These are phyloP conservation scores for Reinhardtius hippoglossoides DNA, from an alignment of 2,113 vertebrate species.

Conservation along the genomic window DNA sequence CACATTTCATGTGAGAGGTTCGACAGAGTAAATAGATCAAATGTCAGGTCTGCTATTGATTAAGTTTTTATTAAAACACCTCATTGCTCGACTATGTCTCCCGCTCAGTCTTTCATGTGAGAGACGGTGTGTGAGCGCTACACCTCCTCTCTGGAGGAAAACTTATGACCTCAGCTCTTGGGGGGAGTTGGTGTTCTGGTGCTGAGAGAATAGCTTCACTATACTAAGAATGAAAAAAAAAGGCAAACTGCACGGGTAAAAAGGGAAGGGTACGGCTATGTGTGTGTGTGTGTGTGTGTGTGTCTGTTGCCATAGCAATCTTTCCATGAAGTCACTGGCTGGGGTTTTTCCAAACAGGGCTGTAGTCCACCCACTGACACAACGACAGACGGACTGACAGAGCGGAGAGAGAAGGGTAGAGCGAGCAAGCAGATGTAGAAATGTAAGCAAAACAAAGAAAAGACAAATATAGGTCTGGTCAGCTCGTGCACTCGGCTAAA, in stretches of 20 bases:
- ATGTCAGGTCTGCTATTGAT: constrained; percentile 49
- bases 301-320: constrained; percentile 77
- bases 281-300: constrained; percentile 61
- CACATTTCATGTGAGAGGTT: constrained; percentile 39
- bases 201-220: constrained; percentile 40
- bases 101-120: constrained; percentile 26
- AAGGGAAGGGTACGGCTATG: constrained; percentile 60
- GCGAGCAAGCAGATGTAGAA: constrained; percentile 33
- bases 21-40: constrained; percentile 36
- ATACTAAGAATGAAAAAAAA: constrained; percentile 41
- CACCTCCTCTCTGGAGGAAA: constrained; percentile 43
- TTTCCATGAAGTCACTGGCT: constrained; percentile 78
- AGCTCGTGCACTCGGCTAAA: constrained; percentile 9
- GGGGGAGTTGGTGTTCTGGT: neutral
- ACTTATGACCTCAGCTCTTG: constrained; percentile 52
- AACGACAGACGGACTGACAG: constrained; percentile 51
- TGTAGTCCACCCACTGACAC: constrained; percentile 55
- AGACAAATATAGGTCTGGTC: constrained; percentile 42
- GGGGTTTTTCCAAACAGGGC: constrained; percentile 67
- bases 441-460: constrained; percentile 52
- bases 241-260: constrained; percentile 59
- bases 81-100: neutral
- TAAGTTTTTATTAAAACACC: constrained; percentile 34
- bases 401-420: constrained; percentile 24
- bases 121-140: constrained; percentile 6